Conservation (phyloP, 2,888 invertebrate species). For the Rhodophaea formosa region DNA sequence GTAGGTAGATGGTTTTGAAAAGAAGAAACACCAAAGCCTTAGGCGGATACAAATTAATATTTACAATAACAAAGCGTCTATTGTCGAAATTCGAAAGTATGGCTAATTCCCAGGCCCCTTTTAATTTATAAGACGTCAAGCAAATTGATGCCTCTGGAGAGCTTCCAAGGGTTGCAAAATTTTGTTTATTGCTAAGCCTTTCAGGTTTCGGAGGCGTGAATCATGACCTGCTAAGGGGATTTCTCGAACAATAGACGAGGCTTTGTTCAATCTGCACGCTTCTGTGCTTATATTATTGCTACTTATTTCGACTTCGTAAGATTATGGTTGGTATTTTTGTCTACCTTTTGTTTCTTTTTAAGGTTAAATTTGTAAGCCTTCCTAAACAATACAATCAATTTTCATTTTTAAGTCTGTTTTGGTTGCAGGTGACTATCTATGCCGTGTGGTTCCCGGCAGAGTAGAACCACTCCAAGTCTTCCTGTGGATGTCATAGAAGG, state of each 20-base stretch:
- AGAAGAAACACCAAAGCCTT: too few species aligned
- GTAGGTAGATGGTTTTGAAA: too few species aligned
- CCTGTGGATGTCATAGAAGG: too few species aligned
- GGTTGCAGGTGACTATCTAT: too few species aligned
- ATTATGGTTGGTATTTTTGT: background rate
- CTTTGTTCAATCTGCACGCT: slow-evolving; percentile 28
- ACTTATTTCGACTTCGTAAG: background rate
- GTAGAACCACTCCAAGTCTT: too few species aligned
- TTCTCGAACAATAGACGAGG: slow-evolving; percentile 37
- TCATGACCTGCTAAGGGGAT: slow-evolving; percentile 33
- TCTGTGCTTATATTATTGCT: background rate
- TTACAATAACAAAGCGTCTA: slow-evolving; percentile 14
- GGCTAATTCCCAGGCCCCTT: slow-evolving; percentile 41
- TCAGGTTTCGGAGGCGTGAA: slow-evolving; percentile 34
- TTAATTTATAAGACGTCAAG: slow-evolving; percentile 42
- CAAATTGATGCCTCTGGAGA: slow-evolving; percentile 40
- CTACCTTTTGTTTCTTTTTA: background rate
- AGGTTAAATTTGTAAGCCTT: too few species aligned
- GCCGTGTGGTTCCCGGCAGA: too few species aligned
- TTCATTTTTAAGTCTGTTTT: too few species aligned
- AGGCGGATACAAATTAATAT: background rate
- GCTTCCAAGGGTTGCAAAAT: slow-evolving; percentile 34
- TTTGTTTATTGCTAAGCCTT: slow-evolving; percentile 45
- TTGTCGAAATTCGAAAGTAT: slow-evolving; percentile 39
- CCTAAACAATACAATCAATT: too few species aligned